These are phyloP conservation scores for Esox niger DNA, from an alignment of 2,113 vertebrate genomes.

Conservation along the genomic window DNA sequence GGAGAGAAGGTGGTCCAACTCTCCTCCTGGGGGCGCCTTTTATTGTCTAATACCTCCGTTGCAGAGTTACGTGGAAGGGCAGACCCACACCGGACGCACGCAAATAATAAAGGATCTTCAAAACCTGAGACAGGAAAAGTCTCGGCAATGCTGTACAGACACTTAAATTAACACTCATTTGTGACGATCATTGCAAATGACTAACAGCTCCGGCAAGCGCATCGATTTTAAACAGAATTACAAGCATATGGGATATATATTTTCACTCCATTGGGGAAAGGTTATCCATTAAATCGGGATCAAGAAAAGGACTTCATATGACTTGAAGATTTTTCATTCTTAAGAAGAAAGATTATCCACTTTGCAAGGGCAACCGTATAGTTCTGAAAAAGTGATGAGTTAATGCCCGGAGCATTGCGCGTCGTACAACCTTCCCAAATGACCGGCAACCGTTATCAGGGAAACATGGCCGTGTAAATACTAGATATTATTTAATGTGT, in stretches of 20 bases:
- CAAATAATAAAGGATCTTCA: background rate
- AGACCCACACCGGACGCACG: background rate
- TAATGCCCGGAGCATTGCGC: background rate
- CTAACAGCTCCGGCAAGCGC: background rate
- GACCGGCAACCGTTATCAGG: background rate
- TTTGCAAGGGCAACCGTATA: background rate
- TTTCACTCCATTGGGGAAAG: no score
- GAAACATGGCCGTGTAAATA: constrained; percentile 19
- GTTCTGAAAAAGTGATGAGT: constrained; percentile 8
- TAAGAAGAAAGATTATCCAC: background rate
- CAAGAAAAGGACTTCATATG: background rate
- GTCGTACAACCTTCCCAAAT: background rate
- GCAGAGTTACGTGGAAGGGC: background rate
- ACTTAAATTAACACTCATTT: background rate
- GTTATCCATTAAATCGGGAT: background rate
- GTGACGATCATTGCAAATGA: background rate
- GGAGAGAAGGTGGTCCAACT: background rate
- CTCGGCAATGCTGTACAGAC: background rate
- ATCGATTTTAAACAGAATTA: constrained; percentile 1
- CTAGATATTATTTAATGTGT: background rate
- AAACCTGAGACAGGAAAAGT: background rate
- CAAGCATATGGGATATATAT: background rate
- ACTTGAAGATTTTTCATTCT: background rate
- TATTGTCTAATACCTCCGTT: background rate
- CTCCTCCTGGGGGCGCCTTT: constrained; percentile 7